Evolutionary conservation across 2,797 vertebrate genomes (phyloP), one percentile per base, ranked within the genome.

Genomic region (Centropyge bicolor): DNA sequence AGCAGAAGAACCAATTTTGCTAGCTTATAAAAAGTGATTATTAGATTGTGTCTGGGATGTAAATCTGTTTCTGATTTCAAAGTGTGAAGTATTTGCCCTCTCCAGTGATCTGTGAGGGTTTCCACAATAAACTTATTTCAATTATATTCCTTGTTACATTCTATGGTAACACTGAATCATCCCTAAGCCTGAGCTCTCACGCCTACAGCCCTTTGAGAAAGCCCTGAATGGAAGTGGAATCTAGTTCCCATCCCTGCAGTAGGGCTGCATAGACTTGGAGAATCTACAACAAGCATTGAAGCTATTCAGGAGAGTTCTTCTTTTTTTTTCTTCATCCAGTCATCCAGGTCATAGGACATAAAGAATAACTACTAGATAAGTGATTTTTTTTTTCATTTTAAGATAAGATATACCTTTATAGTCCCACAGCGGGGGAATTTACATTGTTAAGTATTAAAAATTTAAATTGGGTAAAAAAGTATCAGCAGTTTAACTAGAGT

Each of bases 81-180:
- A 96, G 96, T 98, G 97, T 97, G 96, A 89, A 97, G 96, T 98
- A 96, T 98, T 97, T 96, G 96, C 97, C 96, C 97, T 97, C 96
- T 96, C 96, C 96, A 97, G 95, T 97, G 96, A 96, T 97, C 95
- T 96, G 96, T 96, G 96, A 97, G 94, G 95, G 96, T 97, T 97
- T 97, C 96, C 97, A 97, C 96, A 98, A 98, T 98, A 99, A 98
- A 96, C 95, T 96, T 95, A 96, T 97, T 97, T 97, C 96, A 96
- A 96, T 96, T 96, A 96, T 96, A 96, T 95, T 95, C 95, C 94
- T 95, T 95, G 95, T 95, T 96, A 96, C 95, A 96, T 94, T 96
- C 91, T 94, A 95, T 95, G 95, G 94, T 54, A 54, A 16, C n/a
- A 41, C 12, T 38, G 13, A 36, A 36, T 16, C n/a, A 52, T 68